Base-by-base conservation (phyloP, 2,888 invertebrate species). In the Drosophila recens region DNA sequence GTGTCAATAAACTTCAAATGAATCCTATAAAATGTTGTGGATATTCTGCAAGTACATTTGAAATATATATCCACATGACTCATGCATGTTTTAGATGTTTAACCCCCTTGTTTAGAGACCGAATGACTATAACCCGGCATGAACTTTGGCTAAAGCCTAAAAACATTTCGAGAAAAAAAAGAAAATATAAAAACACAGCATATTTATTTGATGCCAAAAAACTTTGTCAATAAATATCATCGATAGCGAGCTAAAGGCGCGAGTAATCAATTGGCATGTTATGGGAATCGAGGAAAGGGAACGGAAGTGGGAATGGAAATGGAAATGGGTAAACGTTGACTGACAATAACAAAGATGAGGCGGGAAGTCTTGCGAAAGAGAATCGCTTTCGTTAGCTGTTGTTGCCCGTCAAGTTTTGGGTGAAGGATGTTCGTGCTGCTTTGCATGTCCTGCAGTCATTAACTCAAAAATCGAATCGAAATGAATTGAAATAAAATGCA, bases 391-490 rank as follows among this genome's bases (percentile, higher is more conserved):
- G 43, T 43, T 43, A 13, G 33, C 43, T 8, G 59, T 34, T 54
- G 38, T 63, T 27, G 27, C 48, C 48, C 27, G 53, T 53, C 53
- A 40, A 46, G 34, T 61, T 38, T 38, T 30, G 48, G 36, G 20
- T 38, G 45, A 68, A 62, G 13, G 59, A 34, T 62, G 36, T 66
- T 67, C 67, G 80, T 83, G 78, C 72, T 72, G 72, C 82, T 80
- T 91, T 90, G 91, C 91, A 90, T 91, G 91, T 89, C 89, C 79
- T 75, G 76, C 79, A 85, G 81, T 87, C 90, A 90, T 91, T 91
- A 90, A 89, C 80, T 89, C 75, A 79, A 80, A 79, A 85, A 76
- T 76, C 63, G 78, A 80, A 89, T 87, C 82, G 80, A 79, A 90
- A 82, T 89, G 80, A 83, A 91, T 90, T 90, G 85, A 90, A 90